Percentiles rank a stretch among this genome's conserved stretches.
Conservation (phyloP, 2,888 invertebrate genomes). For the Drosophila acutilabella region DNA sequence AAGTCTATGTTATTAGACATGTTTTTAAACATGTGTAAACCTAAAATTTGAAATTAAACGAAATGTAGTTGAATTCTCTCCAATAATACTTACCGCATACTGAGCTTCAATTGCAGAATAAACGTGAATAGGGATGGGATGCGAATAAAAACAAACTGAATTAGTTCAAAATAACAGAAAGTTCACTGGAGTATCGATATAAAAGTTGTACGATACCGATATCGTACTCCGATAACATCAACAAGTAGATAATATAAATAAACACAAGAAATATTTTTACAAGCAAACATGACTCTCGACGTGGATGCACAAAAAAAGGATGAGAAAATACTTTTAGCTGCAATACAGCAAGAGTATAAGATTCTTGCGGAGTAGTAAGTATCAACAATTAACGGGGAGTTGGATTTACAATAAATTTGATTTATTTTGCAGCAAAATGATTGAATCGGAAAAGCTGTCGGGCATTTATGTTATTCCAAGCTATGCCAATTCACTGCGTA, state of each 20-base stretch:
- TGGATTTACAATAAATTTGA: constrained; percentile 2
- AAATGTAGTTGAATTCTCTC: neutral
- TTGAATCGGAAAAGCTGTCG: constrained; percentile 93
- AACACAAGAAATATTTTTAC: constrained; percentile 3
- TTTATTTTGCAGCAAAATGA: constrained; percentile 88
- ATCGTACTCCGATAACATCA: constrained; percentile 3
- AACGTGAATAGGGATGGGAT: constrained; percentile 22
- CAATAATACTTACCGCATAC: constrained; percentile 14
- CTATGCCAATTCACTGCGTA: constrained; percentile 92
- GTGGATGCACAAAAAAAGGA: constrained; percentile 80
- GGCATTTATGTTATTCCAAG: constrained; percentile 98
- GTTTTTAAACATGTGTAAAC: neutral
- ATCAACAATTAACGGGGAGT: constrained; percentile 1
- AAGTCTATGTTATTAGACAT: constrained; percentile 20
- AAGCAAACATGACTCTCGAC: constrained; percentile 80
- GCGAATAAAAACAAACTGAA: neutral
- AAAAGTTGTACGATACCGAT: constrained; percentile 1
- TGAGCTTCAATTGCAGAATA: constrained; percentile 11
- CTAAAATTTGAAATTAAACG: constrained; percentile 4
- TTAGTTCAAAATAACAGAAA: neutral
- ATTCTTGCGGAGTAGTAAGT: constrained; percentile 97
- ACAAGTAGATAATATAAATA: neutral
- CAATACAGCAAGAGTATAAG: constrained; percentile 94
- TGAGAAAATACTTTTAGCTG: constrained; percentile 89
- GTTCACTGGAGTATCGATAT: neutral